These are phyloP conservation scores for Vombatus ursinus DNA, from an alignment of 2,113 vertebrate species.

Conservation along the genomic window DNA sequence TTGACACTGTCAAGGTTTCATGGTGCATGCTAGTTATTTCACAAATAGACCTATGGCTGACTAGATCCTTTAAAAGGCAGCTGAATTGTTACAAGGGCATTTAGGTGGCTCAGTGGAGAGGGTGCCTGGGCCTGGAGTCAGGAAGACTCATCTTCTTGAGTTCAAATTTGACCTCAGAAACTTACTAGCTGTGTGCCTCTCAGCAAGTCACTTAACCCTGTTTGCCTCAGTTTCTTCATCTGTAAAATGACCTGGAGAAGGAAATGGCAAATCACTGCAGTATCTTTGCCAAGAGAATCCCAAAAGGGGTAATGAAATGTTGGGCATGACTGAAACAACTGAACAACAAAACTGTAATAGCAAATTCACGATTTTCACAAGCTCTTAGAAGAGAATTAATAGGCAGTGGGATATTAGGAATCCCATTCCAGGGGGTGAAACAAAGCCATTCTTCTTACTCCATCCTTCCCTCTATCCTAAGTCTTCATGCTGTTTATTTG, in stretches of 20 bases:
- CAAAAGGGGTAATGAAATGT: neutral
- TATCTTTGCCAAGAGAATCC: neutral
- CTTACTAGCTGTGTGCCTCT: neutral
- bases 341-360: neutral
- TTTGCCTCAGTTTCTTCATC: neutral
- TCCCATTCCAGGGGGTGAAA: neutral
- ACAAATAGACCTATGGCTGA: neutral
- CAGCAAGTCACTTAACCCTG: neutral
- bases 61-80: neutral
- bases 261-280: neutral
- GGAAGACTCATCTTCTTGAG: neutral
- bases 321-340: neutral
- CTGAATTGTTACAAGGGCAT: neutral
- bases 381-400: neutral
- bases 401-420: neutral
- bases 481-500: neutral
- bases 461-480: neutral
- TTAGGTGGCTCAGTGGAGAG: neutral
- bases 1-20: neutral
- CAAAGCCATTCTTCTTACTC: neutral
- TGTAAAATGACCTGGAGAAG: neutral
- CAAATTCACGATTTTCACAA: neutral
- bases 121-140: neutral
- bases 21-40: neutral
- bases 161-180: neutral